Conservation (phyloP, 2,888 invertebrate species). For the Boloria euphrosyne region DNA sequence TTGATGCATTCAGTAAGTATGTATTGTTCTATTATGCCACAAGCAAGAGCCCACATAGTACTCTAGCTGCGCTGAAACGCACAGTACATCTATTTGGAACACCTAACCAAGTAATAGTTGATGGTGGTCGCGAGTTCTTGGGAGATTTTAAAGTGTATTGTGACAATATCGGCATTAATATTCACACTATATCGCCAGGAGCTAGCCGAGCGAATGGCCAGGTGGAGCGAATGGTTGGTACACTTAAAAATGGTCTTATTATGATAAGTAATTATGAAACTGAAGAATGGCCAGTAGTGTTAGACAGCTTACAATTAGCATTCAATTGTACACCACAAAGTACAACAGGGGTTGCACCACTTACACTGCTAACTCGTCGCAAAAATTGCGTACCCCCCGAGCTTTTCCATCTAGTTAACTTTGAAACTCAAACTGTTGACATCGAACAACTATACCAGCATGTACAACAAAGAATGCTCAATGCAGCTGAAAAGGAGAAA, state of each 20-base stretch:
- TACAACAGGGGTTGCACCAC: slow-evolving; percentile 40
- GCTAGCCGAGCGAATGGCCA: slow-evolving; percentile 43
- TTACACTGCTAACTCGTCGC: slow-evolving; percentile 37
- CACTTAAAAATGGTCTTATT: slow-evolving; percentile 39
- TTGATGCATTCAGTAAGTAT: slow-evolving; percentile 39
- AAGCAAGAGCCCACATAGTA: slow-evolving; percentile 31
- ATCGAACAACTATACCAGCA: not conserved
- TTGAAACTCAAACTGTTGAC: slow-evolving; percentile 16
- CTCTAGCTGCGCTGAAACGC: slow-evolving; percentile 31
- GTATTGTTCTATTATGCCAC: slow-evolving; percentile 23
- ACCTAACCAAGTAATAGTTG: slow-evolving; percentile 41
- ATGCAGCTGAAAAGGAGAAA: slow-evolving; percentile 34
- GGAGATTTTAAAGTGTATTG: slow-evolving; percentile 40
- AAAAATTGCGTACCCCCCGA: slow-evolving; percentile 41
- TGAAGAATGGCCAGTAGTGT: too few species aligned
- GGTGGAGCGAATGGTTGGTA: slow-evolving; percentile 39
- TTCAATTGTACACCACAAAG: slow-evolving; percentile 42
- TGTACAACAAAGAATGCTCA: slow-evolving; percentile 38
- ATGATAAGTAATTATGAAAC: slow-evolving; percentile 46
- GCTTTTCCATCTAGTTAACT: slow-evolving; percentile 12
- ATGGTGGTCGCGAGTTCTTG: slow-evolving; percentile 40
- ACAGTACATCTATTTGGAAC: slow-evolving; percentile 36
- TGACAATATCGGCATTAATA: slow-evolving; percentile 33
- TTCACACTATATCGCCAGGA: slow-evolving; percentile 40
- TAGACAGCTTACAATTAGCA: too few species aligned